Conservation (phyloP, 2,797 vertebrate species). For the Allobates femoralis region DNA sequence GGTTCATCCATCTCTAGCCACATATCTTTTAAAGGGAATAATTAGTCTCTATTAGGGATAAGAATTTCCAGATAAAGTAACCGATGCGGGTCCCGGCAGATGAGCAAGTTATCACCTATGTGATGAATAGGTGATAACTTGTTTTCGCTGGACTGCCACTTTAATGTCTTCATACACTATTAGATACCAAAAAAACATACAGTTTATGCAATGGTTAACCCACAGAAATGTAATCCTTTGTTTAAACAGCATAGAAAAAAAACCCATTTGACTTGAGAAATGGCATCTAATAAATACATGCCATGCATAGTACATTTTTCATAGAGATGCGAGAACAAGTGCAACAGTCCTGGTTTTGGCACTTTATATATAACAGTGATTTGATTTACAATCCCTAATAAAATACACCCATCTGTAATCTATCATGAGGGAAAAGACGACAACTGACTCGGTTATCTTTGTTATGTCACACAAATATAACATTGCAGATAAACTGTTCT, state of each 20-base stretch:
- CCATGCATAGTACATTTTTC: constrained; percentile 9
- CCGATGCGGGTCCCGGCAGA: no score
- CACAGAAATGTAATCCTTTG: background rate
- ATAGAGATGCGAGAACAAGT: constrained; percentile 15
- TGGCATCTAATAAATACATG: constrained; percentile 22
- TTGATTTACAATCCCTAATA: constrained; percentile 53
- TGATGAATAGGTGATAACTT: no score
- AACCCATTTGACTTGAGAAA: background rate
- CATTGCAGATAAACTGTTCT: constrained; percentile 41
- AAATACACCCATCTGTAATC: constrained; percentile 47
- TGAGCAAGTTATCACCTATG: no score
- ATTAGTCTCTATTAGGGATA: no score
- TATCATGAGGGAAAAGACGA: constrained; percentile 39
- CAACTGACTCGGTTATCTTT: constrained; percentile 32
- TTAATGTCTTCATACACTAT: background rate
- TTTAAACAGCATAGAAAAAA: constrained; percentile 10
- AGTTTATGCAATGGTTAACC: background rate
- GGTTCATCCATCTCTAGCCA: no score
- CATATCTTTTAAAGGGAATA: no score
- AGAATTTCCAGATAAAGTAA: no score
- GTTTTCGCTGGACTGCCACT: no score
- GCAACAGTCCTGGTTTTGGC: constrained; percentile 4
- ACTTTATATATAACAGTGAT: constrained; percentile 34
- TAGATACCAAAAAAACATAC: background rate
- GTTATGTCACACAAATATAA: constrained; percentile 43